Evolutionary conservation across 2,113 vertebrate species (phyloP), one percentile per base, ranked within the genome.

Genomic region (Lycocorax pyrrhopterus): DNA sequence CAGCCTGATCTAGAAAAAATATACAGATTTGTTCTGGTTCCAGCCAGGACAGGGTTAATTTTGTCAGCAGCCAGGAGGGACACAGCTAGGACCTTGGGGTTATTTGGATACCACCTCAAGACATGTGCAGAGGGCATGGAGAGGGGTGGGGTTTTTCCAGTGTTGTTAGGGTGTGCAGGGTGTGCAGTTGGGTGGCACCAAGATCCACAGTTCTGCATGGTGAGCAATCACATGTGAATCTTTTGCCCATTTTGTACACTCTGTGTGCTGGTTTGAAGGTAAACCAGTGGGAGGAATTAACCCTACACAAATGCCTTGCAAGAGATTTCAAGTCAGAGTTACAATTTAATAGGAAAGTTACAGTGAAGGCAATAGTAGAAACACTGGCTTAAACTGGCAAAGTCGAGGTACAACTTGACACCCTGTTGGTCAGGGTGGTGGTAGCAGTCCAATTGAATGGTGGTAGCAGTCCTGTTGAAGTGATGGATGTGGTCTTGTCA

Each of bases 401-500:
- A 39, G 15, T 37, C 39, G 6, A 33, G 55, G 41, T 64, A 43
- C 29, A 64, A 16, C 18, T 29, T 41, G 27, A 30, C 58, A 47
- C 19, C 3, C 18, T 47, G 15, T 27, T 55, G 29, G 41, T 64
- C 41, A 29, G 12, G 23, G 29, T 64, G 33, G 22, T 46, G 58
- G 18, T 29, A 55, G 27, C 18, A 64, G 15, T 33, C 22, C n/a
- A 29, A 6, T 2, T 64, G 29, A 64, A 55, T 55, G 41, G n/a
- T 84, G 49, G 6, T 29, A 55, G 18, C 15, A 55, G 29, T 47
- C 22, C 29, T 0, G 0, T n/a, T 55, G 14, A 29, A 9, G 9
- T 39, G 29, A 47, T 74, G 6, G 9, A n/a, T 84, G 32, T 62
- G 20, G 12, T 60, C 20, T 52, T 60, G 15, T 18, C 18, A 55